A percentile compares a stretch with the other conserved stretches of the same genome.
Evolutionary conservation across 2,888 invertebrate species (phyloP).

Genomic region (Lobophora halterata): DNA sequence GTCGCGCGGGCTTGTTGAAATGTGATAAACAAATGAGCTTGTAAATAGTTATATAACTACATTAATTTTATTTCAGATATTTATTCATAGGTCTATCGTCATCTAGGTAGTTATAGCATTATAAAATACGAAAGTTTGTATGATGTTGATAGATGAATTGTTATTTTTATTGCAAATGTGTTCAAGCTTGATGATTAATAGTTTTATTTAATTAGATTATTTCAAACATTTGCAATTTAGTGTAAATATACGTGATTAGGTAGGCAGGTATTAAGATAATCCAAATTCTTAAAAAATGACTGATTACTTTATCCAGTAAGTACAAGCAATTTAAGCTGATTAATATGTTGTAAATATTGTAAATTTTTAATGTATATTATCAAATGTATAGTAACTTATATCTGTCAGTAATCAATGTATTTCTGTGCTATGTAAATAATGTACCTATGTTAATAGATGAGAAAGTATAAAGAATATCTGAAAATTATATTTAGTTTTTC

Average conservation of each 20-base stretch:
- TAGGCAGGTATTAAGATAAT: constrained; percentile 23
- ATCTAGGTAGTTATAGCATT: constrained; percentile 43
- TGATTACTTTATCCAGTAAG: constrained; percentile 59
- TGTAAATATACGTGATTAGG: constrained; percentile 29
- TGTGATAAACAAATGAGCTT: constrained; percentile 79
- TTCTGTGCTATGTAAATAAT: constrained; percentile 55
- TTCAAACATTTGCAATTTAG: constrained; percentile 25
- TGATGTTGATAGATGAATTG: constrained; percentile 54
- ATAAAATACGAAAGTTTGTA: constrained; percentile 35
- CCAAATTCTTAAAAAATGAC: constrained; percentile 51
- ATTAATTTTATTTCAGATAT: constrained; percentile 60
- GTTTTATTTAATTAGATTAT: constrained; percentile 35
- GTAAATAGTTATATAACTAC: constrained; percentile 68
- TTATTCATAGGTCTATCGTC: constrained; percentile 61
- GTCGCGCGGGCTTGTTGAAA: constrained; percentile 56
- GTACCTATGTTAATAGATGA: constrained; percentile 48
- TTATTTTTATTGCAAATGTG: constrained; percentile 67
- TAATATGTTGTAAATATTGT: constrained; percentile 54
- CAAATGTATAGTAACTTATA: constrained; percentile 32
- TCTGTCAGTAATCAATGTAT: constrained; percentile 41
- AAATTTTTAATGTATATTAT: constrained; percentile 55
- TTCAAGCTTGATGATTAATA: constrained; percentile 61
- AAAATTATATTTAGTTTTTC: constrained; percentile 24
- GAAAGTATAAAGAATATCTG: constrained; percentile 52
- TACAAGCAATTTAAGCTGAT: constrained; percentile 32